Base-by-base conservation (phyloP, 1,140 invertebrate genomes). In the Drosophila yakuba region DNA sequence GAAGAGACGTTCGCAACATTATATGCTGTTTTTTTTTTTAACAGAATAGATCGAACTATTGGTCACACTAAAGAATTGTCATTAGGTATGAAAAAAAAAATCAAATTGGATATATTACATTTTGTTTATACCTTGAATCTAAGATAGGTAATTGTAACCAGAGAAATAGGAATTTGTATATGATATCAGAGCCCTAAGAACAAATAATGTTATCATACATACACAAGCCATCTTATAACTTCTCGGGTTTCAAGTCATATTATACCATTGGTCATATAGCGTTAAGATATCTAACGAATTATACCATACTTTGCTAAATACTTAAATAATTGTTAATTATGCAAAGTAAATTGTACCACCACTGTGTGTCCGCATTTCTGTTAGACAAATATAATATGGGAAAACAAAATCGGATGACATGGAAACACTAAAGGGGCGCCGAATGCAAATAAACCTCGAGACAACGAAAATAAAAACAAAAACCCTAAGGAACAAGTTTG, bases 401-500 rank as follows among this genome's bases (percentile, higher is more conserved):
- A 50, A 68, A 43, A 64, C 14, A 67, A 57, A 15, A 45, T 66
- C 57, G 28, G 32, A 52, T 52, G 61, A 44, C 60, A 61, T 61
- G 61, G 55, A 44, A 15, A 35, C 38, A 59, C 32, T 17, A 14
- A 44, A 50, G 39, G 59, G 44, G 57, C 64, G 23, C 11, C 32
- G 47, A 64, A 68, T 68, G 64, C 64, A 64, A 68, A 68, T 68
- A 64, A 62, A 51, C 45, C 45, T 39, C 44, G 28, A 48, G 59
- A 52, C 35, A 36, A 44, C 61, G 36, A 73, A 58, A 58, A 58
- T 51, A 60, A 48, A 75, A 35, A 67, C 2, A 36, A 36, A 8
- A 77, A 74, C 66, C 60, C 74, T 51, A 36, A 48, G 25, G 76
- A 79, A 77, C 63, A 85, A 81, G 74, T 80, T 68, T 61, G 20